These are phyloP conservation scores for Cerastis leucographa DNA, from an alignment of 2,888 invertebrate genomes.

Conservation along the genomic window DNA sequence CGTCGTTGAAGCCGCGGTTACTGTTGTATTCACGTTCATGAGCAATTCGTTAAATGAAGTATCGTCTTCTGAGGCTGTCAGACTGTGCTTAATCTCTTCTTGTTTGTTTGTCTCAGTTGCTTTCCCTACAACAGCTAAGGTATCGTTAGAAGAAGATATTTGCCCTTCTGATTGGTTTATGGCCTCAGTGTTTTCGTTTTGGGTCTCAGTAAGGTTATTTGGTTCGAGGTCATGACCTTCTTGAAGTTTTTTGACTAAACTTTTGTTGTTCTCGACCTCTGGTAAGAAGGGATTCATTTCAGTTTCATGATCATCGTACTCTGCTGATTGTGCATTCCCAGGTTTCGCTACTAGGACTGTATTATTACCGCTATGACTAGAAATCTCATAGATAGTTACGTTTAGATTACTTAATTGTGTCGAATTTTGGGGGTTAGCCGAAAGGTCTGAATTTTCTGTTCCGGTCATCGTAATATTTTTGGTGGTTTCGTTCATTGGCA, in stretches of 20 bases:
- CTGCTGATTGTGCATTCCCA: constrained; percentile 75
- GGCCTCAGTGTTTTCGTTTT: constrained; percentile 83
- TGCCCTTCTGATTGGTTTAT: constrained; percentile 64
- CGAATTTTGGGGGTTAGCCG: constrained; percentile 69
- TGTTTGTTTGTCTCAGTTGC: constrained; percentile 45
- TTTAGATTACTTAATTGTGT: constrained; percentile 82
- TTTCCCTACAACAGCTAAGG: constrained; percentile 46
- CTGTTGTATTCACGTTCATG: constrained; percentile 64
- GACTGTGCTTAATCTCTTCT: constrained; percentile 50
- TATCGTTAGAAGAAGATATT: constrained; percentile 38
- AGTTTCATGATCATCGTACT: constrained; percentile 86
- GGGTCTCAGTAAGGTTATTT: constrained; percentile 83
- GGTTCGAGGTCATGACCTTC: constrained; percentile 89
- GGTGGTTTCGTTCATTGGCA: constrained; percentile 41
- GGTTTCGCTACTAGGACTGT: constrained; percentile 73
- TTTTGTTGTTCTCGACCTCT: constrained; percentile 91
- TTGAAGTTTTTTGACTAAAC: constrained; percentile 91
- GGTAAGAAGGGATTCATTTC: constrained; percentile 93
- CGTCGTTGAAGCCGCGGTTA: constrained; percentile 12
- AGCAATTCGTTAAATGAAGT: constrained; percentile 70
- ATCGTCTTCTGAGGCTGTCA: constrained; percentile 65
- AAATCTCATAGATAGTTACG: constrained; percentile 87
- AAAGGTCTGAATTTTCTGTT: constrained; percentile 44
- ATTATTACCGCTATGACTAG: constrained; percentile 78
- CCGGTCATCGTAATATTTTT: constrained; percentile 33